Conservation (phyloP, 1,140 invertebrate genomes). For the Grapholita molesta region DNA sequence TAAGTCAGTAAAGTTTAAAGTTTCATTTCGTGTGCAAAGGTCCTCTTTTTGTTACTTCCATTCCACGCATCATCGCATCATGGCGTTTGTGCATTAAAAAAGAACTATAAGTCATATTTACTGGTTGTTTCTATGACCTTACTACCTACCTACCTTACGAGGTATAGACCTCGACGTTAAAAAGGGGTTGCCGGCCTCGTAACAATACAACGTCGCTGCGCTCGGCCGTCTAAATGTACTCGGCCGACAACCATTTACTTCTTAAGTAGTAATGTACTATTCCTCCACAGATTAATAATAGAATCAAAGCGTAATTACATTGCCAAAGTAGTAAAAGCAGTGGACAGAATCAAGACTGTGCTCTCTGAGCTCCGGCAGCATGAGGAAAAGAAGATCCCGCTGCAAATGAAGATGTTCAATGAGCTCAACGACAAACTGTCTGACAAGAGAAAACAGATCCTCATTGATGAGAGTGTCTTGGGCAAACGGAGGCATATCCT, state of each 20-base stretch:
- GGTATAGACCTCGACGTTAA: no score
- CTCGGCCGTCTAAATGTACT: no score
- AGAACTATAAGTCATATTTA: no score
- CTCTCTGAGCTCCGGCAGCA: constrained; percentile 68
- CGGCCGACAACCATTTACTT: no score
- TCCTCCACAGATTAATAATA: constrained; percentile 46
- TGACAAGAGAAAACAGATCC: constrained; percentile 75
- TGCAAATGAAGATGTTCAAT: constrained; percentile 66
- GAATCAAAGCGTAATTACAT: constrained; percentile 56
- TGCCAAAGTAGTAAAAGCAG: constrained; percentile 52
- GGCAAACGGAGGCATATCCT: constrained; percentile 76
- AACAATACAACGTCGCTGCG: no score
- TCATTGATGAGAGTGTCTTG: constrained; percentile 50
- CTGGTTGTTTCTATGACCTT: no score
- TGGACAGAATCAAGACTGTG: constrained; percentile 68
- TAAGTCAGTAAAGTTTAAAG: constrained; percentile 24
- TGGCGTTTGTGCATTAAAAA: no score
- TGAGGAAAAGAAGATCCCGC: constrained; percentile 59
- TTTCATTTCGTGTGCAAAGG: not conserved
- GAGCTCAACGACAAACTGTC: constrained; percentile 75
- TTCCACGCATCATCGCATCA: no score
- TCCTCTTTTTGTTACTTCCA: no score
- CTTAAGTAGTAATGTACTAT: no score
- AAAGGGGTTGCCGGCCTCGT: no score
- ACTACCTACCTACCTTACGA: no score